Evolutionary conservation across 2,888 invertebrate genomes (phyloP), one percentile per base, ranked within the genome.

Genomic region (Silvanus unidentatus): DNA sequence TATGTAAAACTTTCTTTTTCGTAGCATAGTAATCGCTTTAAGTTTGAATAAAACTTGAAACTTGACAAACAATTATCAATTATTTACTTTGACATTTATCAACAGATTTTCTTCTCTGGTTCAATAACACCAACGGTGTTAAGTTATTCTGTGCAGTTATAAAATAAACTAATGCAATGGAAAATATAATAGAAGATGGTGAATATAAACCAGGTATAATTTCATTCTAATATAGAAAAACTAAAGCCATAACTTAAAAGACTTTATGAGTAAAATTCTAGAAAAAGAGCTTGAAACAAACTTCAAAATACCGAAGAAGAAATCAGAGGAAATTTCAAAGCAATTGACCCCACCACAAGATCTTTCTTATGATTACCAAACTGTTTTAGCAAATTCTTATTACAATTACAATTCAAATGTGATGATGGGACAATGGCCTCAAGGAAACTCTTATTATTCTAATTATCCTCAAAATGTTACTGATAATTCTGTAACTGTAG

Each of bases 271-370:
- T n/a, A n/a, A n/a, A n/a, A n/a, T n/a, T n/a, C n/a, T 44, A 59
- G 60, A 58, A 16, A 50, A 47, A 39, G 46, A 49, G 13, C 44
- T 55, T 16, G 52, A 57, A 16, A 53, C 42, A 44, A 50, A 40
- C 27, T 58, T 56, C 38, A 58, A 50, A 44, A 60, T 63, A 32
- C 60, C 63, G 1, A 63, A 58, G 48, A 54, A 51, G 15, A 52
- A 48, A 35, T 16, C 41, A 11, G 45, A 49, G 10, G 50, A 52
- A 14, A 45, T 41, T 12, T 10, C 30, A n/a, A 42, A 43, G 16
- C 16, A 34, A 34, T 9, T n/a, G 6, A 37, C 13, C 10, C 27
- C 41, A 39, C 13, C 42, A 44, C 16, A 15, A 38, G 8, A 10
- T 12, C 15, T 36, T 27, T 22, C 29, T 4, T 8, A 13, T 22